phyloP scores from a whole-genome alignment of 1,140 invertebrate species.

The Drosophila mojavensis region DNA sequence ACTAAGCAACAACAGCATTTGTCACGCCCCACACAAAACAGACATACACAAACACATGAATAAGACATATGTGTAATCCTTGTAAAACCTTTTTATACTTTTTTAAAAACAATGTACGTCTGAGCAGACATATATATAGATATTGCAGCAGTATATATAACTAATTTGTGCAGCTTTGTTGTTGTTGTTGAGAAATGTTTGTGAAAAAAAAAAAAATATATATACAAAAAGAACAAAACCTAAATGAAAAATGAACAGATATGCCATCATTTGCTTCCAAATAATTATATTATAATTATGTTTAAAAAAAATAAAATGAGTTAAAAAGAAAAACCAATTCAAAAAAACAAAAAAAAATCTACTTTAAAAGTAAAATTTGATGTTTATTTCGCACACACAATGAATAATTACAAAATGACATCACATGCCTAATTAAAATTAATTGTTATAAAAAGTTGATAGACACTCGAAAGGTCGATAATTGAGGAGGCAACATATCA shows the following conservation, averaged over 20 bases:
- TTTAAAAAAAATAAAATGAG: constrained; percentile 56
- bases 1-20: constrained; percentile 52
- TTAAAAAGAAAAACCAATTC: not conserved
- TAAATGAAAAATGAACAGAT: constrained; percentile 52
- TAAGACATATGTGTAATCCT: constrained; percentile 27
- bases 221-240: constrained; percentile 16
- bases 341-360: constrained; percentile 45
- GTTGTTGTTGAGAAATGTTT: constrained; percentile 48
- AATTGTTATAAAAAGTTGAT: constrained; percentile 26
- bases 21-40: constrained; percentile 28
- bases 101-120: constrained; percentile 55
- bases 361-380: constrained; percentile 73
- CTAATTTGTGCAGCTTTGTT: constrained; percentile 45
- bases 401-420: constrained; percentile 20
- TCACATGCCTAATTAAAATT: constrained; percentile 28
- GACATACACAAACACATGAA: constrained; percentile 18
- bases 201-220: constrained; percentile 23
- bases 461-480: constrained; percentile 22
- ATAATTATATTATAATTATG: constrained; percentile 76
- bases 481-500: constrained; percentile 45
- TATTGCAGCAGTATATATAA: constrained; percentile 13
- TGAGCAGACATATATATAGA: constrained; percentile 59
- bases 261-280: constrained; percentile 79
- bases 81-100: constrained; percentile 45
- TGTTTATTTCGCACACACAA: constrained; percentile 67